phyloP scores from a whole-genome alignment of 2,113 vertebrate species.

The Herpailurus yagouaroundi region DNA sequence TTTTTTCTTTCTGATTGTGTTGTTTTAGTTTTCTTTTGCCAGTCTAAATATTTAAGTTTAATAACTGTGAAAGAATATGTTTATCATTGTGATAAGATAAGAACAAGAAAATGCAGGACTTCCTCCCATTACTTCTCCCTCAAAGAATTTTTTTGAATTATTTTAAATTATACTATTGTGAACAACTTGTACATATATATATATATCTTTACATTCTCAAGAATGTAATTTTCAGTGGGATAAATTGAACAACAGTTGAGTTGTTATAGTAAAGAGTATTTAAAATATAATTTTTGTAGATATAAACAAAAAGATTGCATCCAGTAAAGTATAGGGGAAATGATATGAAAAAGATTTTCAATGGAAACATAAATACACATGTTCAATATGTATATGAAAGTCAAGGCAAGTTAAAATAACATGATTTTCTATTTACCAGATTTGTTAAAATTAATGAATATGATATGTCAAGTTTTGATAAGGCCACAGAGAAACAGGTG shows the following conservation, averaged over 20 bases:
- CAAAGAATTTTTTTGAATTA: not conserved
- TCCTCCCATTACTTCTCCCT: not conserved
- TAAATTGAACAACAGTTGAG: not conserved
- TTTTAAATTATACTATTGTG: not conserved
- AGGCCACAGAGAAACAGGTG: not conserved
- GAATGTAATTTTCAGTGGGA: not conserved
- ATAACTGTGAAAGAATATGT: not conserved
- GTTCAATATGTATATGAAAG: not conserved
- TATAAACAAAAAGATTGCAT: not conserved
- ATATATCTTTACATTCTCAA: not conserved
- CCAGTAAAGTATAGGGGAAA: not conserved
- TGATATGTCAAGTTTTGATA: not conserved
- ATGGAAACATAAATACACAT: not conserved
- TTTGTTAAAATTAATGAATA: conserved; percentile 38
- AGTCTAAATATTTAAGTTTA: not conserved
- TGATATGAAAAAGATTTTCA: not conserved
- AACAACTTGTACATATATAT: not conserved
- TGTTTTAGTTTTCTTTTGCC: not conserved
- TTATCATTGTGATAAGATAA: not conserved
- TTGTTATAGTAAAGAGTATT: not conserved
- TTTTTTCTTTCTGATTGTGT: not conserved
- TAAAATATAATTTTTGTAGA: not conserved
- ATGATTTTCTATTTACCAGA: not conserved
- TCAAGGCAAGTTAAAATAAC: not conserved
- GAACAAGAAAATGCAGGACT: not conserved